Conservation (phyloP, 2,113 vertebrate species). For the Pedetes capensis region DNA sequence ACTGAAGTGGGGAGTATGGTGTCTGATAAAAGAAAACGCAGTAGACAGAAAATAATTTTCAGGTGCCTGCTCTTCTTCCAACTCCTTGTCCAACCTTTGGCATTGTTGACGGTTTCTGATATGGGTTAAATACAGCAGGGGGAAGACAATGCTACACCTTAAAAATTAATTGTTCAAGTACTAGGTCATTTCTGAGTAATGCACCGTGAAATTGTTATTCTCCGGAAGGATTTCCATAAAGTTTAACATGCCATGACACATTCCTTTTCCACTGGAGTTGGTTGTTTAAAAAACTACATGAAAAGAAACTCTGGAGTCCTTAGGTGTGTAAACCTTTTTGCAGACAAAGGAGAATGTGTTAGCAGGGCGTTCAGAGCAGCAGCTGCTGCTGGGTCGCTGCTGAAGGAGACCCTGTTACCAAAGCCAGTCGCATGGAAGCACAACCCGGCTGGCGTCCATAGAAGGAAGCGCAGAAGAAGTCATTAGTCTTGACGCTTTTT, state of each 20-base stretch:
- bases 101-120: constrained; percentile 78
- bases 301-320: constrained; percentile 69
- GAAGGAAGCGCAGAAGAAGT: constrained; percentile 74
- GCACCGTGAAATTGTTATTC: constrained; percentile 86
- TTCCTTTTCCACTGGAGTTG: constrained; percentile 76
- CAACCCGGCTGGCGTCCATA: constrained; percentile 78
- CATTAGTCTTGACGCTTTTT: constrained; percentile 88
- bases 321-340: not conserved
- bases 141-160: constrained; percentile 80
- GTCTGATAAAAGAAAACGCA: not conserved
- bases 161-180: constrained; percentile 88
- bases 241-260: constrained; percentile 85
- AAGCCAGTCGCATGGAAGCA: constrained; percentile 57
- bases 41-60: not conserved
- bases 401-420: constrained; percentile 8
- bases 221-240: constrained; percentile 86
- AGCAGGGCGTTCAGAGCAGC: not conserved
- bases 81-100: constrained; percentile 42
- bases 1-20: not conserved
- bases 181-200: constrained; percentile 85
- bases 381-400: not conserved
- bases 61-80: constrained; percentile 5
- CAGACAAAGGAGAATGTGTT: not conserved
- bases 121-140: constrained; percentile 74
- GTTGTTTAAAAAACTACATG: constrained; percentile 71